These are phyloP conservation scores for Cyrtorhinus lividipennis DNA, from an alignment of 1,140 invertebrate genomes.

Conservation along the genomic window DNA sequence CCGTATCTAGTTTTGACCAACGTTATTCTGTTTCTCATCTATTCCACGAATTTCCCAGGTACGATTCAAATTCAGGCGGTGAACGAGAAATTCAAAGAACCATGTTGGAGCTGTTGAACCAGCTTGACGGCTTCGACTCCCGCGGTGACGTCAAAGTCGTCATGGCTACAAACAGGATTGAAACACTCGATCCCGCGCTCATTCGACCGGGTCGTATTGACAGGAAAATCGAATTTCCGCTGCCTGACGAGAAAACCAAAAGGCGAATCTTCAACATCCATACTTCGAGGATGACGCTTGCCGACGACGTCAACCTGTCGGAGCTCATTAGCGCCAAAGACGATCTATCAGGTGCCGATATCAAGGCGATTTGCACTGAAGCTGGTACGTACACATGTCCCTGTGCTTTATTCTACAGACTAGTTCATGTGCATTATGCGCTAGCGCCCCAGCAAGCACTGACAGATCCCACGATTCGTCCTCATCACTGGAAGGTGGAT, in stretches of 20 bases:
- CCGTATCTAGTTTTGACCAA: background rate
- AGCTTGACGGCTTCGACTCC: constrained; percentile 97
- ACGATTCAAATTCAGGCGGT: constrained; percentile 98
- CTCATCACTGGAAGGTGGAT: too few relatives aligned
- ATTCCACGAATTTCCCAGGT: constrained; percentile 39
- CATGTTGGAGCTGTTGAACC: constrained; percentile 98
- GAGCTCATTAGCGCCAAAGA: constrained; percentile 99
- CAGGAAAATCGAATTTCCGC: constrained; percentile 97
- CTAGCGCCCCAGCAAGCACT: too few relatives aligned
- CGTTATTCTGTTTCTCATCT: background rate
- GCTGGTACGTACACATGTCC: too few relatives aligned
- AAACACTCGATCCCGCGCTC: constrained; percentile 95
- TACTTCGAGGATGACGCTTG: constrained; percentile 93
- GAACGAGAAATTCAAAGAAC: constrained; percentile 99
- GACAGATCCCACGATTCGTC: too few relatives aligned
- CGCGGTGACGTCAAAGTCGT: constrained; percentile 75
- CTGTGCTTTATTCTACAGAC: too few relatives aligned
- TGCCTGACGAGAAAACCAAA: constrained; percentile 99
- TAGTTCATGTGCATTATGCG: too few relatives aligned
- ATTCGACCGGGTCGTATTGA: constrained; percentile 98
- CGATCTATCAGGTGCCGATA: constrained; percentile 94
- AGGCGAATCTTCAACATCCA: constrained; percentile 96
- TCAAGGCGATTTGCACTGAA: constrained; percentile 98
- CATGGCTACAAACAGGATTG: constrained; percentile 99
- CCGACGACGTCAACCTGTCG: constrained; percentile 93